A percentile compares a stretch with the other conserved stretches of the same genome.
Conservation (phyloP, 2,113 vertebrate genomes). For the Fulica atra region DNA sequence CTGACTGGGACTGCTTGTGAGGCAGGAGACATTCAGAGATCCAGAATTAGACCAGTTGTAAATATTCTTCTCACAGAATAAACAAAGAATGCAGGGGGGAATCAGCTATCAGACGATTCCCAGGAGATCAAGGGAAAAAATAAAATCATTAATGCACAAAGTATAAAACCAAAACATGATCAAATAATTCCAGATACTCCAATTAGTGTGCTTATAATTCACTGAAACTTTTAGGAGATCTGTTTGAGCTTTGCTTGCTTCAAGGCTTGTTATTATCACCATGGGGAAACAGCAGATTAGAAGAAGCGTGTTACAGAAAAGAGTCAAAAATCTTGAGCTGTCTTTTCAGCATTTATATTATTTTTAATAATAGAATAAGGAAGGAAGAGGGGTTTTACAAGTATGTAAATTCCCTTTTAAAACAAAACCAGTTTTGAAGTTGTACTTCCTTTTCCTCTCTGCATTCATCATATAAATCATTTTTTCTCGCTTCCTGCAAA, state of each 20-base stretch:
- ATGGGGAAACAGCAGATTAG: not conserved
- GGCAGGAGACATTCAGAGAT: not conserved
- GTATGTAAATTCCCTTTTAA: not conserved
- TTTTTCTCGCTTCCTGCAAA: not conserved
- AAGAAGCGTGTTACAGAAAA: not conserved
- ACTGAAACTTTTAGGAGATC: not conserved
- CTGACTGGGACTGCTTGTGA: not conserved
- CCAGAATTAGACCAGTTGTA: not conserved
- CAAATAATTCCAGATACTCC: not conserved
- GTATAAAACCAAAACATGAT: not conserved
- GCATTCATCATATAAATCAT: not conserved
- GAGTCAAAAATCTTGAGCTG: not conserved
- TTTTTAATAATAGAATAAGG: not conserved
- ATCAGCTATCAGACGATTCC: not conserved
- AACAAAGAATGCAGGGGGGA: not conserved
- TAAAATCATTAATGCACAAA: not conserved
- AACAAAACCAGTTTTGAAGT: not conserved
- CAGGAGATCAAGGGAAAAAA: not conserved
- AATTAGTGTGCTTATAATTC: not conserved
- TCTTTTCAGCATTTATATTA: not conserved
- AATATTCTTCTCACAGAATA: not conserved
- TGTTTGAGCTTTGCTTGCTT: slow-evolving; percentile 15
- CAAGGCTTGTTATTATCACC: not conserved
- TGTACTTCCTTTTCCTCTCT: not conserved
- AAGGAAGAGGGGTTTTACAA: not conserved